These are phyloP conservation scores for Poecile atricapillus DNA, from an alignment of 2,113 vertebrate genomes.

Conservation along the genomic window DNA sequence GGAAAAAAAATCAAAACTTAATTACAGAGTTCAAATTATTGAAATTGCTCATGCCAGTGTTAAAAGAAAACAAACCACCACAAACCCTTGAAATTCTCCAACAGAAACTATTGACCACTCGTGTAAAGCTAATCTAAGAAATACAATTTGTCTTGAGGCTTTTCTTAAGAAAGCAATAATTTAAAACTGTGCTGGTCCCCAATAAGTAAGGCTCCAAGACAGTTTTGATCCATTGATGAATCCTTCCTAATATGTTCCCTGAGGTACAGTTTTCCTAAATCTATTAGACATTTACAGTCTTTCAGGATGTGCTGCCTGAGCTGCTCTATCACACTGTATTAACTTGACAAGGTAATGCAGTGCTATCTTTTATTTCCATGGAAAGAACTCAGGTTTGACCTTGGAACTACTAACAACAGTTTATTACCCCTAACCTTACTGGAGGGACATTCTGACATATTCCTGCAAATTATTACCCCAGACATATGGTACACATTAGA, in stretches of 20 bases:
- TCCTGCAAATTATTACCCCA: not conserved
- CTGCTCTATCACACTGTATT: conserved; percentile 74
- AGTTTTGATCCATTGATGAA: conserved; percentile 72
- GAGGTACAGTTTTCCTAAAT: conserved; percentile 74
- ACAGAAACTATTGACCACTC: conserved; percentile 39
- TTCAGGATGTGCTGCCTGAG: conserved; percentile 65
- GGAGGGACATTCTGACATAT: not conserved
- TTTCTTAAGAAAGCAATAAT: conserved; percentile 58
- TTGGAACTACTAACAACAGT: conserved; percentile 67
- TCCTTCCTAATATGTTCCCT: conserved; percentile 67
- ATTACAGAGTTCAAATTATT: conserved; percentile 52
- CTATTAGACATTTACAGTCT: conserved; percentile 75
- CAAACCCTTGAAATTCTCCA: not conserved
- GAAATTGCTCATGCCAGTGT: not conserved
- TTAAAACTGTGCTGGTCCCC: conserved; percentile 43
- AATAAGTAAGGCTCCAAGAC: conserved; percentile 60
- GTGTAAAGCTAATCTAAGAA: conserved; percentile 42
- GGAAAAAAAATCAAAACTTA: conserved; percentile 42
- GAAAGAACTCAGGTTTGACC: conserved; percentile 68
- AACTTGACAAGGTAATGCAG: conserved; percentile 72
- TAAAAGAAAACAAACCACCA: not conserved
- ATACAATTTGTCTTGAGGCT: conserved; percentile 64
- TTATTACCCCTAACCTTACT: conserved; percentile 46
- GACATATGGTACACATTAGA: not conserved
- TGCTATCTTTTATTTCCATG: conserved; percentile 62